phyloP scores from a whole-genome alignment of 2,888 invertebrate genomes.

The Rhodophaea formosa region DNA sequence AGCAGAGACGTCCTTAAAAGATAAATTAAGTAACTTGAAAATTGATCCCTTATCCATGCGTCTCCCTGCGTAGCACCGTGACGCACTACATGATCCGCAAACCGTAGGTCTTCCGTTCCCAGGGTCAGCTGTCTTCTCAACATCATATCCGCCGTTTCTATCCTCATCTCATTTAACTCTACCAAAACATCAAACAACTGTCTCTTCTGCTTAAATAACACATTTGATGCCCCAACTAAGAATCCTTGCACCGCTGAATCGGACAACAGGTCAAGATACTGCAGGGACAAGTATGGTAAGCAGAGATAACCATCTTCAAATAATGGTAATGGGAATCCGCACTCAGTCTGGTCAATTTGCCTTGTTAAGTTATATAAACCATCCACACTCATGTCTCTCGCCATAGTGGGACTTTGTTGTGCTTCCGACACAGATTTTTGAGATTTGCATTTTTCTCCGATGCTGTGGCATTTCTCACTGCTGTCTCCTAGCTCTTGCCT shows the following conservation, averaged over 20 bases:
- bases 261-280: slow-evolving; percentile 94
- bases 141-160: slow-evolving; percentile 91
- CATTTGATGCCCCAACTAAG: slow-evolving; percentile 98
- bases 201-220: slow-evolving; percentile 97
- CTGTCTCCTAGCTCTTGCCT: slow-evolving; percentile 56
- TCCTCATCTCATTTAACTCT: slow-evolving; percentile 91
- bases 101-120: slow-evolving; percentile 96
- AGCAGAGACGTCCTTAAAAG: slow-evolving; percentile 89
- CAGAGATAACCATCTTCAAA: slow-evolving; percentile 96
- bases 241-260: slow-evolving; percentile 93
- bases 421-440: slow-evolving; percentile 62
- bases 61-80: slow-evolving; percentile 90
- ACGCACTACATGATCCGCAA: slow-evolving; percentile 95
- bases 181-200: slow-evolving; percentile 95
- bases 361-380: slow-evolving; percentile 83
- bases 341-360: slow-evolving; percentile 85
- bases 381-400: slow-evolving; percentile 85
- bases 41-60: slow-evolving; percentile 97
- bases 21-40: slow-evolving; percentile 91
- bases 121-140: slow-evolving; percentile 91
- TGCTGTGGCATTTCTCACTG: slow-evolving; percentile 75
- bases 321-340: slow-evolving; percentile 93
- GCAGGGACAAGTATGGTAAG: slow-evolving; percentile 96
- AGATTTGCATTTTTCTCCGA: slow-evolving; percentile 72
- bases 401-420: slow-evolving; percentile 80